phyloP scores from a whole-genome alignment of 2,888 invertebrate genomes.

The Drosophila flavopinicola region DNA sequence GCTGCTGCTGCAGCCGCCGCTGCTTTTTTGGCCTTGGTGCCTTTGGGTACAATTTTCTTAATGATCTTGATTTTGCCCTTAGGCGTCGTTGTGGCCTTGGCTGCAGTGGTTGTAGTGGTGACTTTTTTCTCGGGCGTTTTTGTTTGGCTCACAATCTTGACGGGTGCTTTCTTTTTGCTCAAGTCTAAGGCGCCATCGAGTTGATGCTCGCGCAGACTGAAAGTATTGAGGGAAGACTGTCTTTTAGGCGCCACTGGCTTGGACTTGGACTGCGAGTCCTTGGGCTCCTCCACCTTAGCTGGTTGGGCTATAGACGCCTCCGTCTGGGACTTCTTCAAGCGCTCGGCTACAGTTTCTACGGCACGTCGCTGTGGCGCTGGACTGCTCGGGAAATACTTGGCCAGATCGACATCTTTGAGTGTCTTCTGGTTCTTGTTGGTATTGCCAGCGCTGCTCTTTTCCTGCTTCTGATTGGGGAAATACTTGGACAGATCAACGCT shows the following conservation, averaged over 20 bases:
- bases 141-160: conserved; percentile 26
- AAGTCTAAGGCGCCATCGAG: conserved; percentile 83
- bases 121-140: conserved; percentile 23
- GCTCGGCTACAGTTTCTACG: conserved; percentile 80
- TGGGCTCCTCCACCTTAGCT: conserved; percentile 8
- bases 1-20: conserved; percentile 42
- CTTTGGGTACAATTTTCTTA: conserved; percentile 81
- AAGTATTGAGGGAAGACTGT: conserved; percentile 66
- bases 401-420: conserved; percentile 83
- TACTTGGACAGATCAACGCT: conserved; percentile 83
- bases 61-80: conserved; percentile 81
- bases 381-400: conserved; percentile 83
- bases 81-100: conserved; percentile 30
- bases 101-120: background rate
- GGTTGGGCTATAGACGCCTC: conserved; percentile 56
- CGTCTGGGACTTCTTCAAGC: conserved; percentile 78
- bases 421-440: conserved; percentile 84
- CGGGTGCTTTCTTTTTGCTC: conserved; percentile 68
- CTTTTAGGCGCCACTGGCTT: conserved; percentile 63
- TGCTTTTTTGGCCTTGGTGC: conserved; percentile 73
- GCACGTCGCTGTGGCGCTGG: conserved; percentile 81
- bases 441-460: conserved; percentile 70
- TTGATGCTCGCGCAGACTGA: conserved; percentile 82
- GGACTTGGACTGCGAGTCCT: conserved; percentile 13
- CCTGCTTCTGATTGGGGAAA: conserved; percentile 83